Percentiles rank a stretch among this genome's conserved stretches.
These are phyloP conservation scores for Penaeus japonicus DNA, from an alignment of 1,140 invertebrate genomes.

Conservation along the genomic window DNA sequence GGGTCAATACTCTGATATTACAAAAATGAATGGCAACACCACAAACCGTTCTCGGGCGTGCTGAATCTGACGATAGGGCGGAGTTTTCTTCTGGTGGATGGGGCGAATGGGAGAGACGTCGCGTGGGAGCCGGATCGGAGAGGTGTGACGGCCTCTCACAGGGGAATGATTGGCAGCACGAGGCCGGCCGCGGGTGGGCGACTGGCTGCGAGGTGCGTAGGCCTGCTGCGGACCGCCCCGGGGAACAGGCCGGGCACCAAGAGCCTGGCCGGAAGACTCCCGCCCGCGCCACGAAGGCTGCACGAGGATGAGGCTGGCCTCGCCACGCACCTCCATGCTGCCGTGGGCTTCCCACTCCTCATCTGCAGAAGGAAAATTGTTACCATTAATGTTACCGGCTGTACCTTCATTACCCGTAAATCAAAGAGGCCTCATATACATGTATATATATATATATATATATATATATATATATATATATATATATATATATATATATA, in stretches of 20 bases:
- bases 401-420: too few relatives aligned
- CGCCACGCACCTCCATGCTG: neutral
- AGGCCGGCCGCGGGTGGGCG: constrained; percentile 13
- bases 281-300: constrained; percentile 30
- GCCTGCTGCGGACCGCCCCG: neutral
- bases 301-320: constrained; percentile 14
- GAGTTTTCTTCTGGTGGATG: constrained; percentile 2
- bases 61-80: neutral
- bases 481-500: constrained; percentile 6
- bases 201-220: neutral
- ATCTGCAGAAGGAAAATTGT: constrained; percentile 6
- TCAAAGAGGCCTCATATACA: too few relatives aligned
- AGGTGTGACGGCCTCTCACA: neutral
- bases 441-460: constrained; percentile 37
- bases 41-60: neutral
- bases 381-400: too few relatives aligned
- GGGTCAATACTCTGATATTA: neutral
- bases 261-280: neutral
- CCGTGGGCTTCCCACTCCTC: constrained; percentile 32
- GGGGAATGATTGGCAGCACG: neutral
- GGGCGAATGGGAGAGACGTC: constrained; percentile 20
- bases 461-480: constrained; percentile 15
- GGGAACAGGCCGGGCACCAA: neutral
- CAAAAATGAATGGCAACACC: too few relatives aligned
- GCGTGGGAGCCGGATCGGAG: neutral